Percentiles rank a stretch among this genome's conserved stretches.
phyloP scores from a whole-genome alignment of 2,888 invertebrate genomes.

The Leistus spinibarbis region DNA sequence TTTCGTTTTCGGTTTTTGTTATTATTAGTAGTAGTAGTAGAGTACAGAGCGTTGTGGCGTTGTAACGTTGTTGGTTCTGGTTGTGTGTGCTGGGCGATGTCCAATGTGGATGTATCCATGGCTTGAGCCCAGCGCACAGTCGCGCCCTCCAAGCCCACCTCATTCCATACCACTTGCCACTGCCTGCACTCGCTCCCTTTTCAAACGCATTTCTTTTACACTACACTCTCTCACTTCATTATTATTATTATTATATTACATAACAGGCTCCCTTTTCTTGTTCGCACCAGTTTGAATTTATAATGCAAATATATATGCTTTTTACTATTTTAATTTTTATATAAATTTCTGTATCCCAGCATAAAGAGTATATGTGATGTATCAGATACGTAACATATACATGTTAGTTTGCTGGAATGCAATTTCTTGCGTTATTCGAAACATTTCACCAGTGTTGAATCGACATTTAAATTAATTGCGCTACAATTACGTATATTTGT shows the following conservation, averaged over 20 bases:
- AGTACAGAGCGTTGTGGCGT: not conserved
- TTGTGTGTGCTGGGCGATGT: not conserved
- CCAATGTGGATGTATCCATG: not conserved
- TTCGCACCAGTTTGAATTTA: not conserved
- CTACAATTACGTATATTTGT: not conserved
- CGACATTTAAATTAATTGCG: too few species aligned
- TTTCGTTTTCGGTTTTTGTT: not conserved
- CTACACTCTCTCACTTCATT: not conserved
- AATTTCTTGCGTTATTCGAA: not conserved
- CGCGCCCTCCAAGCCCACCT: slow-evolving; percentile 28
- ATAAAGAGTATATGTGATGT: too few species aligned
- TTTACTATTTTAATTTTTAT: not conserved
- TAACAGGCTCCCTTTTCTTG: not conserved
- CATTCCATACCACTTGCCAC: slow-evolving; percentile 25
- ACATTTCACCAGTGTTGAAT: too few species aligned
- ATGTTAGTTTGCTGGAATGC: too few species aligned
- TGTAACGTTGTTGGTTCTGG: not conserved
- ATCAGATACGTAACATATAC: too few species aligned
- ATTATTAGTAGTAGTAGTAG: not conserved
- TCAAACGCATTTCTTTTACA: not conserved
- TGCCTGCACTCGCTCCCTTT: not conserved
- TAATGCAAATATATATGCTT: not conserved
- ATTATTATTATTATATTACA: slow-evolving; percentile 5
- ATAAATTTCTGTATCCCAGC: too few species aligned
- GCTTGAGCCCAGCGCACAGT: slow-evolving; percentile 15